phyloP scores from a whole-genome alignment of 2,113 vertebrate species.

The Zeus faber region DNA sequence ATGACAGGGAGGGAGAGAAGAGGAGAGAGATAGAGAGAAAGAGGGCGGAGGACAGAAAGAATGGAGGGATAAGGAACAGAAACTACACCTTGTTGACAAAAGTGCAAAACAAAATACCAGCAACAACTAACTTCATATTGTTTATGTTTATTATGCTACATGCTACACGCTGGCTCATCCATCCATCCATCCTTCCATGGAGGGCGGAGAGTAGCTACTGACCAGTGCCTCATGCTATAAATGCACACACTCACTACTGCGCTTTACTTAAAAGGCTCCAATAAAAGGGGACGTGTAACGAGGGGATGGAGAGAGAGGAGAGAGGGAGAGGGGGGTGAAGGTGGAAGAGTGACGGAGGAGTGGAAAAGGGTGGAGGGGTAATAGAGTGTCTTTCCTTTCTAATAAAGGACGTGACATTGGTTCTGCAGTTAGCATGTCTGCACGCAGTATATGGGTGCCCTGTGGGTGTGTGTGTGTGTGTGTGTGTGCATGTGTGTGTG shows the following conservation, averaged over 20 bases:
- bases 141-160: no score
- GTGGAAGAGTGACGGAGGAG: not conserved
- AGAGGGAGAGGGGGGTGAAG: not conserved
- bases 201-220: no score
- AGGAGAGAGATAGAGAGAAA: not conserved
- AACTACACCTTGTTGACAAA: no score
- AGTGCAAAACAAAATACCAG: no score
- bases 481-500: no score
- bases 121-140: no score
- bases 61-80: not conserved
- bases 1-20: not conserved
- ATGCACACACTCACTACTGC: not conserved
- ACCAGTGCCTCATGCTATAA: no score
- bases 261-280: not conserved
- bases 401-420: conserved; percentile 29
- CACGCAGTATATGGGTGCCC: conserved; percentile 7
- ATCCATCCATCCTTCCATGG: no score
- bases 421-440: conserved; percentile 29
- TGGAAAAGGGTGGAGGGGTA: not conserved
- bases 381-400: not conserved
- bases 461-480: not conserved
- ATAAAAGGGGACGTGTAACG: not conserved
- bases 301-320: not conserved
- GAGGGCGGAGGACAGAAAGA: not conserved
- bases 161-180: no score